A percentile compares a stretch with the other conserved stretches of the same genome.
Evolutionary conservation across 2,113 vertebrate species (phyloP).

Genomic region (Propithecus coquereli): DNA sequence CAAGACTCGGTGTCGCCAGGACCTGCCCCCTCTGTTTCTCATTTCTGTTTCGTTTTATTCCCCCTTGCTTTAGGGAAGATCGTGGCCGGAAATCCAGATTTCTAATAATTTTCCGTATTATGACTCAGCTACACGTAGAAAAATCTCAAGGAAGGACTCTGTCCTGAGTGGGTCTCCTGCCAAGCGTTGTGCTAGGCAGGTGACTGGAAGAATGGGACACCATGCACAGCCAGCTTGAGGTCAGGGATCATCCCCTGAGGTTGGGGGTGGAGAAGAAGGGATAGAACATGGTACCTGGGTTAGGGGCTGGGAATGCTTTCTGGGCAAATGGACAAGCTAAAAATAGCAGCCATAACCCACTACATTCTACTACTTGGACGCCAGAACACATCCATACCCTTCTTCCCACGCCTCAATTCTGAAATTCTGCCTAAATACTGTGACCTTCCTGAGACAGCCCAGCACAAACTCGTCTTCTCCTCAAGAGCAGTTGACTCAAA

Average conservation of each 20-base stretch:
- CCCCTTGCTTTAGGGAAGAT: not conserved
- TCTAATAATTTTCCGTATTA: not conserved
- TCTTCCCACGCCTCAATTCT: not conserved
- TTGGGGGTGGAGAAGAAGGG: not conserved
- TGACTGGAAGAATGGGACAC: not conserved
- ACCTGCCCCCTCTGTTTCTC: not conserved
- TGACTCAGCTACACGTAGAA: not conserved
- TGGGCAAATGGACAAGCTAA: not conserved
- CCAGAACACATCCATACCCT: not conserved
- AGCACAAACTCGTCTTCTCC: too few relatives aligned
- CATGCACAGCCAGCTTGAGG: not conserved
- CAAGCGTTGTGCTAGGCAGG: not conserved
- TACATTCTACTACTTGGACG: not conserved
- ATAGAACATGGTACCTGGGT: not conserved
- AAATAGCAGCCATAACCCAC: not conserved
- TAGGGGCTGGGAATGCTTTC: not conserved
- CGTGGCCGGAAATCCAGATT: not conserved
- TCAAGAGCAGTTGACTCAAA: not conserved
- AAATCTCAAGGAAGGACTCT: not conserved
- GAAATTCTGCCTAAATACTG: not conserved
- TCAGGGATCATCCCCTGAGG: too few relatives aligned
- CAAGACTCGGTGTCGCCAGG: not conserved
- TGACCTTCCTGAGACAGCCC: not conserved
- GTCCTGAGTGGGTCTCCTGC: not conserved
- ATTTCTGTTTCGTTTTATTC: not conserved